Conservation (phyloP, 1,140 invertebrate genomes). For the Rhizoglyphus robini region DNA sequence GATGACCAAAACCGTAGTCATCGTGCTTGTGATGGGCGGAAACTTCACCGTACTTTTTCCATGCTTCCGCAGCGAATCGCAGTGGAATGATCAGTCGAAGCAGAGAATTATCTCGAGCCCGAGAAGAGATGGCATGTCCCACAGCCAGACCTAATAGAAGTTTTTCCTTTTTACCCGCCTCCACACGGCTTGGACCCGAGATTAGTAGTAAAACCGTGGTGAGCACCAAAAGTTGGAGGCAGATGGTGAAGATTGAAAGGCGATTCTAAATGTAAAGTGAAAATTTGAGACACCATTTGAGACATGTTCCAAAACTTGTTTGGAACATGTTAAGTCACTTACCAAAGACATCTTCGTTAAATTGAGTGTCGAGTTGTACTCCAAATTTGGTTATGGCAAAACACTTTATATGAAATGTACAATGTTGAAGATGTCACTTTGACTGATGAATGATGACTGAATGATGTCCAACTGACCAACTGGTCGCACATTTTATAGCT, state of each 20-base stretch:
- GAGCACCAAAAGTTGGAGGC: background rate
- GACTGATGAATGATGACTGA: too few relatives aligned
- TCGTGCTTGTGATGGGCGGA: background rate
- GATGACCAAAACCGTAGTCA: background rate
- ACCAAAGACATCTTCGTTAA: background rate
- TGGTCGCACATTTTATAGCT: too few relatives aligned
- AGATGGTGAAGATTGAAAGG: background rate
- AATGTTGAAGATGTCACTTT: too few relatives aligned
- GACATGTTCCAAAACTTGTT: background rate
- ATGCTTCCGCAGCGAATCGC: background rate
- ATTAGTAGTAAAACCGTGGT: background rate
- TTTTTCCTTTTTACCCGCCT: conserved; percentile 2
- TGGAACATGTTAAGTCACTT: background rate
- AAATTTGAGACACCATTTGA: background rate
- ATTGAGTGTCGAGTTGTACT: too few relatives aligned
- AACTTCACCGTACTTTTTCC: background rate
- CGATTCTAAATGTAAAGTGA: background rate
- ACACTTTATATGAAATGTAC: too few relatives aligned
- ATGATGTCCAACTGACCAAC: too few relatives aligned
- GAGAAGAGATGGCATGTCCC: background rate
- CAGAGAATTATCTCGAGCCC: background rate
- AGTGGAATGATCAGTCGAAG: conserved; percentile 1
- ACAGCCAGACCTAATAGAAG: background rate
- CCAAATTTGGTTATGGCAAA: too few relatives aligned
- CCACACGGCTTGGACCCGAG: background rate